Conservation (phyloP, 1,140 invertebrate species). For the Aphaenogaster rudis region DNA sequence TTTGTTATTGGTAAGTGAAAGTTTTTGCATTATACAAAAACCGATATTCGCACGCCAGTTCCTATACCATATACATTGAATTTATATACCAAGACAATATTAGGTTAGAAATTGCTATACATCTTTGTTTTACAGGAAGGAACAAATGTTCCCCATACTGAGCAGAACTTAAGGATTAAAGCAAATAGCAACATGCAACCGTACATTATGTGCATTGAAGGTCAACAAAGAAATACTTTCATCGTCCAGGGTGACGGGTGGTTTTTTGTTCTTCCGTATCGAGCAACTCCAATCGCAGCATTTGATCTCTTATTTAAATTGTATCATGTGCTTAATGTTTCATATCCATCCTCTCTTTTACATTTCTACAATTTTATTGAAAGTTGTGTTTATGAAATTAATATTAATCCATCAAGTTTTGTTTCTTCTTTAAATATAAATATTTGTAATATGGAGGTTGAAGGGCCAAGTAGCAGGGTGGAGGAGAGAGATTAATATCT, state of each 20-base stretch:
- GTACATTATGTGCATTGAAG: background rate
- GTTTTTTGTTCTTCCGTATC: background rate
- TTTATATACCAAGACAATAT: too few relatives aligned
- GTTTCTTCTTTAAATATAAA: background rate
- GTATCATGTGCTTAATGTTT: background rate
- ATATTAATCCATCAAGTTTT: background rate
- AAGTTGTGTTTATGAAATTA: background rate
- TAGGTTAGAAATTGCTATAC: background rate
- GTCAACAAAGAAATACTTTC: background rate
- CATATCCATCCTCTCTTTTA: background rate
- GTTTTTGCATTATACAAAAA: too few relatives aligned
- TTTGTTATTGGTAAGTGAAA: too few relatives aligned
- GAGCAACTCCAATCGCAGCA: background rate
- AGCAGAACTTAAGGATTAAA: background rate
- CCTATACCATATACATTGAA: too few relatives aligned
- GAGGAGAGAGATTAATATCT: too few relatives aligned
- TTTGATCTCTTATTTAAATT: background rate
- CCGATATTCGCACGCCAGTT: too few relatives aligned
- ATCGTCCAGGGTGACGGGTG: background rate
- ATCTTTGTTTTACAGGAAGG: background rate
- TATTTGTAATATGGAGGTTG: background rate
- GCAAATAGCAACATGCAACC: background rate
- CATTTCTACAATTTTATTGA: background rate
- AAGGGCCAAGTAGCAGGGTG: too few relatives aligned
- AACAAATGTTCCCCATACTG: background rate